phyloP scores from a whole-genome alignment of 2,113 vertebrate genomes.

The Galeopterus variegatus region DNA sequence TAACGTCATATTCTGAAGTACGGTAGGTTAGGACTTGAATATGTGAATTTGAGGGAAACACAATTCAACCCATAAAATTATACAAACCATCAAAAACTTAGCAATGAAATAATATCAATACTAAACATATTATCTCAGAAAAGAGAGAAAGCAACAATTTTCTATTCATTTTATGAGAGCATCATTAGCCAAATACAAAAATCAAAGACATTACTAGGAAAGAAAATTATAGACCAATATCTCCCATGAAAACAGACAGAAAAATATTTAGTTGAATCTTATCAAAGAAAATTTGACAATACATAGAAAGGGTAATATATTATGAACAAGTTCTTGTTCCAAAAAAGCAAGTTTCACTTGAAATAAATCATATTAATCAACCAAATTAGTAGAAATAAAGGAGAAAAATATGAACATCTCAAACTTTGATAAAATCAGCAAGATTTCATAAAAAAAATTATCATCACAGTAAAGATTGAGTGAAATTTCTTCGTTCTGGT shows the following conservation, averaged over 20 bases:
- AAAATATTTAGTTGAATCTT: not conserved
- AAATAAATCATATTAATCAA: not conserved
- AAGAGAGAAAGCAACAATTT: not conserved
- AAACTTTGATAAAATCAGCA: not conserved
- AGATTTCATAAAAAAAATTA: not conserved
- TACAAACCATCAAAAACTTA: not conserved
- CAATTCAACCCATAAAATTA: not conserved
- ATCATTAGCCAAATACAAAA: not conserved
- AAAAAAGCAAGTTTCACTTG: not conserved
- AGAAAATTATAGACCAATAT: not conserved
- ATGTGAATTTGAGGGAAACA: not conserved
- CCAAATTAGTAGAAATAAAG: slow-evolving; percentile 29
- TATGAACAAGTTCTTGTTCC: not conserved
- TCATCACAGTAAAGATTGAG: not conserved
- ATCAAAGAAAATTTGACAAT: not conserved
- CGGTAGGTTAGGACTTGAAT: not conserved
- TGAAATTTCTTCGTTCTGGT: not conserved
- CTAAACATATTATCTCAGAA: slow-evolving; percentile 32
- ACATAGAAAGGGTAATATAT: not conserved
- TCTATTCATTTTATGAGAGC: not conserved
- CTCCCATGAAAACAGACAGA: not conserved
- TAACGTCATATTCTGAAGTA: not conserved
- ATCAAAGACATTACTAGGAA: not conserved
- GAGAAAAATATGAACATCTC: not conserved
- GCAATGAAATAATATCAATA: not conserved